Evolutionary conservation across 2,797 vertebrate genomes (phyloP).

Genomic region (Lemur catta): DNA sequence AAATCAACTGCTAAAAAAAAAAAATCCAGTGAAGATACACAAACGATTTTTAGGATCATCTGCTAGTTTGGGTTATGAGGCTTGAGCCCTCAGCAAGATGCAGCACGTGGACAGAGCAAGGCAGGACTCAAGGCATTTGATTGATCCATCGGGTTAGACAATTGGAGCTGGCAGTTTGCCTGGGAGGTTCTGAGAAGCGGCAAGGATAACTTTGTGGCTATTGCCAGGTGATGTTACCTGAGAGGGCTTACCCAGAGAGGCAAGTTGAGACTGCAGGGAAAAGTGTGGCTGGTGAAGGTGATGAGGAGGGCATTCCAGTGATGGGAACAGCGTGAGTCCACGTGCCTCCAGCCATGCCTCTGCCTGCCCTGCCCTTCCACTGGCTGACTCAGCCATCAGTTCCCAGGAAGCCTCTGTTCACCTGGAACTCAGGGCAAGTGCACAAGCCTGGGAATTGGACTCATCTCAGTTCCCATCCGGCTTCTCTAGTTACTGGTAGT

Average conservation of each 20-base stretch:
- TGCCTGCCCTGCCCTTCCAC: not conserved
- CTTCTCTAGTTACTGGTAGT: not conserved
- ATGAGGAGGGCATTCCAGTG: not conserved
- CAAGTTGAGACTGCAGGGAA: not conserved
- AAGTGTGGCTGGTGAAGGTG: not conserved
- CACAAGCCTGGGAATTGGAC: not conserved
- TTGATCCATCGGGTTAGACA: not conserved
- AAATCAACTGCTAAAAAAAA: slow-evolving; percentile 69
- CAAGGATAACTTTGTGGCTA: not conserved
- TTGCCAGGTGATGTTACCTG: not conserved
- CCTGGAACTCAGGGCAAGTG: not conserved
- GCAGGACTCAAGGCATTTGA: not conserved
- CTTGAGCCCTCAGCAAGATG: not conserved
- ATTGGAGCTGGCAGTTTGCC: not conserved
- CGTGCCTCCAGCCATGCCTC: not conserved
- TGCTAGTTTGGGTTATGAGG: not conserved
- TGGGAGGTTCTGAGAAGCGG: not conserved
- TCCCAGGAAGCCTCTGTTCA: not conserved
- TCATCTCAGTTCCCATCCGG: not conserved
- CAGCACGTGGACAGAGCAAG: accelerated
- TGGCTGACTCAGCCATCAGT: not conserved
- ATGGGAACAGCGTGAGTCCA: not conserved
- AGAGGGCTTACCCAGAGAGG: not conserved
- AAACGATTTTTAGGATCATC: slow-evolving; percentile 4
- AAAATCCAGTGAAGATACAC: slow-evolving; percentile 54